These are phyloP conservation scores for Canis aureus DNA, from an alignment of 2,113 vertebrate species.

Conservation along the genomic window DNA sequence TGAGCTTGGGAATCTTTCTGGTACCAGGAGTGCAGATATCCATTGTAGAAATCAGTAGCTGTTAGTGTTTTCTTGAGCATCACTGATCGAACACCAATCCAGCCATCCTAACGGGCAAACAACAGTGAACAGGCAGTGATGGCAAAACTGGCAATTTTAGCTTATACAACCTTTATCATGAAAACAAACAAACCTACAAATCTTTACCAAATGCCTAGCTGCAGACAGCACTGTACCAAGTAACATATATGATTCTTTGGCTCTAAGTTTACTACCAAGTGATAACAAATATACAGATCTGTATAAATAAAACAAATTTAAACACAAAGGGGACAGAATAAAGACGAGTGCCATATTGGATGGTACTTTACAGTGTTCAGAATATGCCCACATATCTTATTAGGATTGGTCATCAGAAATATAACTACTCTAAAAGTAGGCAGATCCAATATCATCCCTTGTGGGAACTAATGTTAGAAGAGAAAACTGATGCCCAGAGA, in stretches of 20 bases:
- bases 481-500: neutral
- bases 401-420: neutral
- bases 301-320: neutral
- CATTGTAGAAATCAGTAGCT: constrained; percentile 96
- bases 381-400: neutral
- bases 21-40: constrained; percentile 93
- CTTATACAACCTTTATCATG: constrained; percentile 27
- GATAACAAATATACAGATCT: neutral
- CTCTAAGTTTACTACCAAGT: neutral
- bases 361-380: neutral
- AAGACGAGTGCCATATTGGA: neutral
- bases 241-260: neutral
- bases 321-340: neutral
- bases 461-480: neutral
- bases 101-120: constrained; percentile 90
- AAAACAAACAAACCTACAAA: constrained; percentile 25
- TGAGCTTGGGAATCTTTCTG: constrained; percentile 71
- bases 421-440: neutral
- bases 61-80: constrained; percentile 93
- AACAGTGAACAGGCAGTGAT: neutral
- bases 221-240: neutral
- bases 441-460: neutral
- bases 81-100: constrained; percentile 92
- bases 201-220: constrained; percentile 20
- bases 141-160: constrained; percentile 29